Percentiles rank a stretch among this genome's conserved stretches.
Evolutionary conservation across 2,797 vertebrate genomes (phyloP).

Genomic region (Furcifer pardalis): DNA sequence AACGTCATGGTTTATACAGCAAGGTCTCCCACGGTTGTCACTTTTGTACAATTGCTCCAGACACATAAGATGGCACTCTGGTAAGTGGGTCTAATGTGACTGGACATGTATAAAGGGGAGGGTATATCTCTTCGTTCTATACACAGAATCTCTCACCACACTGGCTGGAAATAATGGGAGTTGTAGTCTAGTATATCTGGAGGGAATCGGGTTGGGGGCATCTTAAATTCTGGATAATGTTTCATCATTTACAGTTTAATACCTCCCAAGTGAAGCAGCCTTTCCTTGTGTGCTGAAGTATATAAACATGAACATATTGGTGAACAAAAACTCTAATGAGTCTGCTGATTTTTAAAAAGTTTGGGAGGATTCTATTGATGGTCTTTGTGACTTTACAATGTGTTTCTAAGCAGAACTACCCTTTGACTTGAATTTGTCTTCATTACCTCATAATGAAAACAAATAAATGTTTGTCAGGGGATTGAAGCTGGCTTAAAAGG

Average conservation of each 20-base stretch:
- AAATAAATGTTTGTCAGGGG: background rate
- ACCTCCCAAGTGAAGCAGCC: background rate
- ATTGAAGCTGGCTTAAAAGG: background rate
- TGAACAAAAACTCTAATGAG: background rate
- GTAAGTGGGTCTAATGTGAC: background rate
- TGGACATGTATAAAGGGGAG: too few relatives aligned
- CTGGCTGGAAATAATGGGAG: background rate
- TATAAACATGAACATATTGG: background rate
- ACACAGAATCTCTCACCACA: background rate
- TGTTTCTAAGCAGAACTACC: background rate
- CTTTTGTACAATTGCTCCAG: background rate
- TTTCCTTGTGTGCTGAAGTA: background rate
- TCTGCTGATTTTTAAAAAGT: background rate
- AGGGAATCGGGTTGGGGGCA: background rate
- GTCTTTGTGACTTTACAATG: background rate
- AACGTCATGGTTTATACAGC: background rate
- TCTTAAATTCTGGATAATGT: background rate
- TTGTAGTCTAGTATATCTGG: background rate
- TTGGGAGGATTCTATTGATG: background rate
- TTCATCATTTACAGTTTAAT: background rate
- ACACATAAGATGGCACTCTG: background rate
- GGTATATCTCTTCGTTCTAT: too few relatives aligned
- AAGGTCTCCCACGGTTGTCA: background rate
- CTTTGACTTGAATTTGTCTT: background rate
- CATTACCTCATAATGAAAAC: background rate